Evolutionary conservation across 2,797 vertebrate species (phyloP), one percentile per base, ranked within the genome.

Genomic region (Clarias pachynema): DNA sequence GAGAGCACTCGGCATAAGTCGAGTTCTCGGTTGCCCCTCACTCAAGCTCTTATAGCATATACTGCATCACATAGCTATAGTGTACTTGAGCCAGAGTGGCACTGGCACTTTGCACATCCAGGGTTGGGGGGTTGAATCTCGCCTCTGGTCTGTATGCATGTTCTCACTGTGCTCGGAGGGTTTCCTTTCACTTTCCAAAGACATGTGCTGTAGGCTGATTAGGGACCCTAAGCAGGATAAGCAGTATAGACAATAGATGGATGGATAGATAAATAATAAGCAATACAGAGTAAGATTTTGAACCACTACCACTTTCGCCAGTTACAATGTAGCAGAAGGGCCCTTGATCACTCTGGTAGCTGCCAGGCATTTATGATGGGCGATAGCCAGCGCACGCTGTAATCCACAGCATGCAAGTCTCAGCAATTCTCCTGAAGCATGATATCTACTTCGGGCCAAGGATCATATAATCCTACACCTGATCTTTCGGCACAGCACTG

Each of bases 381-480:
- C 49, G 78, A 77, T 31, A 72, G 22, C 65, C 72, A 37, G 14
- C 56, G 56, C 72, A 78, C 8, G 5, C 60, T 59, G 29, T 63
- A 85, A 75, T 81, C 60, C 31, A 40, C 79, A 81, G 26, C 65
- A 62, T 85, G 79, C 79, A 75, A 26, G 24, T 82, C 80, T 86
- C 63, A 86, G 85, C 80, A 82, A 37, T 68, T 79, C 65, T 79
- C 65, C 57, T 86, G 85, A 78, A 79, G 65, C 63, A 74, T 85
- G 84, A 85, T 80, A 72, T 73, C 78, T 73, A 60, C 66, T 80
- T 40, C 18, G 16, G 49, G 75, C 18, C 24, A 20, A 62, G 26
- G 84, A 72, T 84, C 63, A 78, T 6, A 70, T 85, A 72, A 85
- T 66, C 78, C 59, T 72, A 31, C 40, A 85, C 37, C 14, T 63